Evolutionary conservation across 2,888 invertebrate genomes (phyloP).

Genomic region (Eucera pruinosa): DNA sequence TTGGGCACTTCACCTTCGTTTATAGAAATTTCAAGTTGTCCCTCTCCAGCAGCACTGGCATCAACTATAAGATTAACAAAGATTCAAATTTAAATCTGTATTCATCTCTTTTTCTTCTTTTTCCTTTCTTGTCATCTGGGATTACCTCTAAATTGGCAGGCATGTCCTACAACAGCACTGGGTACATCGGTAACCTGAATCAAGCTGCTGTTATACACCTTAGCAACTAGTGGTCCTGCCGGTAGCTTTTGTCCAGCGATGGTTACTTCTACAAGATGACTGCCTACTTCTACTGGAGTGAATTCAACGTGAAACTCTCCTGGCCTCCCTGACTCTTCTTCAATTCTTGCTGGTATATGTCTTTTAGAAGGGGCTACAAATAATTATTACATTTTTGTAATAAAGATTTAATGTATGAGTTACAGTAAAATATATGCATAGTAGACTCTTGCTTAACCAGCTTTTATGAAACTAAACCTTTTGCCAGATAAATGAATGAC

Average conservation of each 20-base stretch:
- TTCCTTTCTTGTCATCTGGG: not conserved
- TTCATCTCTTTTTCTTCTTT: not conserved
- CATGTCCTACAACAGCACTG: conserved; percentile 97
- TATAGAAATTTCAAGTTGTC: conserved; percentile 99
- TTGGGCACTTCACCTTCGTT: conserved; percentile 99
- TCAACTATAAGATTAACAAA: conserved; percentile 90
- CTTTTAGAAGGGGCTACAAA: conserved; percentile 91
- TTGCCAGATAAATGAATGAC: too few species aligned
- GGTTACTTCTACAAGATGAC: conserved; percentile 95
- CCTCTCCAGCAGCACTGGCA: conserved; percentile 99
- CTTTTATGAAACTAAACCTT: too few species aligned
- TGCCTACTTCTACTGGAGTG: conserved; percentile 96
- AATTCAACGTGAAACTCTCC: conserved; percentile 96
- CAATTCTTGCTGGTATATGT: conserved; percentile 92
- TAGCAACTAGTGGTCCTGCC: conserved; percentile 95
- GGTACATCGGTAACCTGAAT: conserved; percentile 98
- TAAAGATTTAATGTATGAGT: not conserved
- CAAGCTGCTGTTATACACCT: conserved; percentile 96
- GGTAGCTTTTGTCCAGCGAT: conserved; percentile 95
- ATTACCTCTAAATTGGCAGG: conserved; percentile 97
- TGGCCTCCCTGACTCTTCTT: conserved; percentile 91
- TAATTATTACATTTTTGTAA: not conserved
- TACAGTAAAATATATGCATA: too few species aligned
- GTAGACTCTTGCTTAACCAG: too few species aligned
- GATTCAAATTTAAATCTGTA: not conserved